Evolutionary conservation across 2,113 vertebrate genomes (phyloP), one percentile per base, ranked within the genome.

Genomic region (Gallinago paraguaiae): DNA sequence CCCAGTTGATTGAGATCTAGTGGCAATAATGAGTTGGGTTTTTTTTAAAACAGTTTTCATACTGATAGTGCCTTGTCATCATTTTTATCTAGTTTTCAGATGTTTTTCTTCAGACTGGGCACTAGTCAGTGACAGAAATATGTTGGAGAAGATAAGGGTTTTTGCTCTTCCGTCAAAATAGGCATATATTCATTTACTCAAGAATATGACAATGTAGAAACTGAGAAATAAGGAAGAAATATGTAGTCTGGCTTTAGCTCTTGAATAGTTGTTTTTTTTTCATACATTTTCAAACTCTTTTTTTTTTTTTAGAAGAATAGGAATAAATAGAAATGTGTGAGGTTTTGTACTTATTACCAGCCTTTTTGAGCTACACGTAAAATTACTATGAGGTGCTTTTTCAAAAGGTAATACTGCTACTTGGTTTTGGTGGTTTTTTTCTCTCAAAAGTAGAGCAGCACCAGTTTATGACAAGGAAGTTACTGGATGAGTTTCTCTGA

Each of bases 321-420:
- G 41, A 88, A 74, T 46, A 82, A 94, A 70, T 10, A 81, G 11
- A 46, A 33, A 56, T 16, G 7, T n/a, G 15, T 86, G 60, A 70
- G 13, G 11, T 35, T 74, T 74, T 67, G 23, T 82, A 18, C 19
- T 54, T 82, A 65, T 4, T 81, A 46, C n/a, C 59, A 74, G 37
- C 19, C 59, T 2, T 0, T 0, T 54, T 59, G 82, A 67, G 37
- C 43, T 50, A 31, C 27, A 4, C 0, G 0, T 48, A 9, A 41
- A 76, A 77, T 67, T 23, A 46, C 28, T 74, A 3, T 31, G 54
- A 64, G 90, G 88, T 33, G 51, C 28, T 43, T 96, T 60, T 51
- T 82, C 56, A 17, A 48, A 86, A 88, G 72, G 53, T 78, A 57
- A 82, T 2, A 3, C 45, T 87, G 43, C 43, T 86, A 2, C 85